Percentiles rank a stretch among this genome's conserved stretches.
Evolutionary conservation across 1,140 invertebrate genomes (phyloP).

Genomic region (Amyelois transitella): DNA sequence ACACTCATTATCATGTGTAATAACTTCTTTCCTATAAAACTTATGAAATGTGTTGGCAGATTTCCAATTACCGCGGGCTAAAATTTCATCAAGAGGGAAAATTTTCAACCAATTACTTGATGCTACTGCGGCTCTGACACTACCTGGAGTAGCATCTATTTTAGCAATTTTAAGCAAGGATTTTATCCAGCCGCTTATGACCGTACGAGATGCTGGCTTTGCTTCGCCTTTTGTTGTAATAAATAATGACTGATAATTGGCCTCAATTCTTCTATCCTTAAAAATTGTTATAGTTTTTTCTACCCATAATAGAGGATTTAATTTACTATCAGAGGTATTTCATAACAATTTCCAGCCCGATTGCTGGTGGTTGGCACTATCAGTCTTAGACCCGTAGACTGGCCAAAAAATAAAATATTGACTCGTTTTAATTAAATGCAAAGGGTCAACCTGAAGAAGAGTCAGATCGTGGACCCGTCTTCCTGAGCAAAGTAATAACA

Average conservation of each 20-base stretch:
- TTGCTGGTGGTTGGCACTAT: slow-evolving; percentile 15
- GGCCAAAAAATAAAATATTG: slow-evolving; percentile 18
- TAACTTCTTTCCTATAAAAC: no score
- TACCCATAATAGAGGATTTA: slow-evolving; percentile 30
- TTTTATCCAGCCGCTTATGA: slow-evolving; percentile 30
- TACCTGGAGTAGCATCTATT: slow-evolving; percentile 25
- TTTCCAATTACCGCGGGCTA: slow-evolving; percentile 26
- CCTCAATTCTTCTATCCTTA: slow-evolving; percentile 12
- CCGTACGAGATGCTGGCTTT: slow-evolving; percentile 23
- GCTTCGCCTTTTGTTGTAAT: slow-evolving; percentile 15
- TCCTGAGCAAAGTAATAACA: no score
- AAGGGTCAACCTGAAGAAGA: no score
- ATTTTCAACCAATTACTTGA: slow-evolving; percentile 20
- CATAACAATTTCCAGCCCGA: slow-evolving; percentile 23
- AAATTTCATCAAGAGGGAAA: slow-evolving; percentile 22
- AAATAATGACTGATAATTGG: slow-evolving; percentile 17
- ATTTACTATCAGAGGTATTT: slow-evolving; percentile 16
- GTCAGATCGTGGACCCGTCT: no score
- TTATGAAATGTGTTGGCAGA: slow-evolving; percentile 24
- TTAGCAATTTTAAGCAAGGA: slow-evolving; percentile 17
- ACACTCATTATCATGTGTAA: no score
- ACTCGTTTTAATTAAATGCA: no score
- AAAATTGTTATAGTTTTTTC: slow-evolving; percentile 17
- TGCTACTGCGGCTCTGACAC: slow-evolving; percentile 23
- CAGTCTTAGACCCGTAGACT: slow-evolving; percentile 29